Evolutionary conservation across 2,888 invertebrate genomes (phyloP), one percentile per base, ranked within the genome.

Genomic region (Parelbella ahira): DNA sequence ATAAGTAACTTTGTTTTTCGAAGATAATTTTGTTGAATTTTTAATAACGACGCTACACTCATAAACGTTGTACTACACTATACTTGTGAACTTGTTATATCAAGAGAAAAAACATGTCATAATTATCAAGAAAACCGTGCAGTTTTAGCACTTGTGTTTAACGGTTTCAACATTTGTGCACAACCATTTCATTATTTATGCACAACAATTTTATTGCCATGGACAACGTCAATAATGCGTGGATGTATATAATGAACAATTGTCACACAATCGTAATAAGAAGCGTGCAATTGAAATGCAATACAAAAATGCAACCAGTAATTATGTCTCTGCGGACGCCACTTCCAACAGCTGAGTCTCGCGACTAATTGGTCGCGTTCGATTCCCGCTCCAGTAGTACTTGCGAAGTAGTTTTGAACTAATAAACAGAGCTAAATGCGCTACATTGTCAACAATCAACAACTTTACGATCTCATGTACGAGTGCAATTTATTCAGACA

Each of bases 311-410:
- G 2, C n/a, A 20, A 1, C 20, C 20, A 20, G 4, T 4, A 4
- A 25, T 11, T 8, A 6, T 32, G n/a, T n/a, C n/a, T 19, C 3
- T 39, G 32, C 11, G 6, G 15, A 32, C 32, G 11, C 5, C 21
- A 21, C 34, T 4, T 6, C 0, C n/a, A n/a, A 20, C 27, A 1
- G 18, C 12, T 11, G 13, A 10, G 33, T 27, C 28, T 41, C 12
- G 27, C 13, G 63, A n/a, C 74, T 77, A 80, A 80, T 80, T 80
- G 76, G 71, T 59, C 58, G 55, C 47, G 63, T 73, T 72, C 76
- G 68, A 64, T 76, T 77, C 78, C 60, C 59, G 51, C 71, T 75
- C 10, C n/a, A n/a, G 76, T 46, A 54, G 46, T 75, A 75, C 75
- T 75, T 73, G 54, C 59, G 50, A 61, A 50, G 59, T 59, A 66